These are phyloP conservation scores for Planococcus citri DNA, from an alignment of 1,140 invertebrate species.

Conservation along the genomic window DNA sequence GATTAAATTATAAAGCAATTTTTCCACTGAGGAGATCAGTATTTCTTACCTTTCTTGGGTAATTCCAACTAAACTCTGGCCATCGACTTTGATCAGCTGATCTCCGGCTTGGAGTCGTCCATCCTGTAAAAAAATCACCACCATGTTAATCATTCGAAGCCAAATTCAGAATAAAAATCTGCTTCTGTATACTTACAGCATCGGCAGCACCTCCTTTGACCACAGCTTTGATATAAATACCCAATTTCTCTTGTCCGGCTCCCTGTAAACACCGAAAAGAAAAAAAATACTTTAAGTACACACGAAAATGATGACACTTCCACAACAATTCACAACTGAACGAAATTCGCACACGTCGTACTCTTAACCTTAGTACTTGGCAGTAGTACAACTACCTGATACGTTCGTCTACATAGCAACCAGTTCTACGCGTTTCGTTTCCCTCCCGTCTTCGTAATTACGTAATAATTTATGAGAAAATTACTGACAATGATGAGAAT, in stretches of 20 bases:
- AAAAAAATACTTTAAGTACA: not conserved
- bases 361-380: no score
- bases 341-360: not conserved
- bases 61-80: slow-evolving; percentile 88
- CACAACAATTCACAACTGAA: not conserved
- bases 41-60: slow-evolving; percentile 88
- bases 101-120: slow-evolving; percentile 90
- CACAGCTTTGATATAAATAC: slow-evolving; percentile 96
- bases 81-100: slow-evolving; percentile 93
- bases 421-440: not conserved
- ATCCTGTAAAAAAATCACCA: slow-evolving; percentile 43
- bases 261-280: slow-evolving; percentile 48
- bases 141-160: not conserved
- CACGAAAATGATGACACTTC: not conserved
- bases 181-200: slow-evolving; percentile 45
- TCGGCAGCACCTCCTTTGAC: slow-evolving; percentile 91
- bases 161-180: not conserved
- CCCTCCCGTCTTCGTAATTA: not conserved
- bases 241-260: slow-evolving; percentile 74
- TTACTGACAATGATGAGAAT: not conserved
- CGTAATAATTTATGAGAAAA: slow-evolving; percentile 1
- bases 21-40: no score
- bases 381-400: no score
- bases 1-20: not conserved
- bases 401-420: not conserved